These are phyloP conservation scores for Lithophane semibrunnea DNA, from an alignment of 2,888 invertebrate genomes.

Conservation along the genomic window DNA sequence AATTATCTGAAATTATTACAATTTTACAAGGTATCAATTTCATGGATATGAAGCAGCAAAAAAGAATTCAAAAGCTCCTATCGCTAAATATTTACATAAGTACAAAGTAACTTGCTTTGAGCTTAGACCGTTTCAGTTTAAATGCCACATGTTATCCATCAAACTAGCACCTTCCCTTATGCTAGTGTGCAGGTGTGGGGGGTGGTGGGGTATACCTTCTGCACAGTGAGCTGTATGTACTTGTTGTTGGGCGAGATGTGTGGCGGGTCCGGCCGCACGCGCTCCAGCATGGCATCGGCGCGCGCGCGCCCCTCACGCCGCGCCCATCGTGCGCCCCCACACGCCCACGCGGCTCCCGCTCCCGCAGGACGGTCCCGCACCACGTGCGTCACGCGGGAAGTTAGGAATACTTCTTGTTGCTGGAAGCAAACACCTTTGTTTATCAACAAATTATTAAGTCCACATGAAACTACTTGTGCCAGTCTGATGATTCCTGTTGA, in stretches of 20 bases:
- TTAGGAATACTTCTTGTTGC: constrained; percentile 91
- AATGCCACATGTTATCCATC: constrained; percentile 55
- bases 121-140: background rate
- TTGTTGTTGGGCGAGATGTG: constrained; percentile 73
- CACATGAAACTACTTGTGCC: background rate
- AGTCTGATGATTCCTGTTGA: constrained; percentile 5
- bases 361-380: constrained; percentile 82
- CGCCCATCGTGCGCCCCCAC: constrained; percentile 66
- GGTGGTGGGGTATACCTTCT: constrained; percentile 78
- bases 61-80: constrained; percentile 40
- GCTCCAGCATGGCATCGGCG: constrained; percentile 95
- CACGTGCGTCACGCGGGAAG: constrained; percentile 91
- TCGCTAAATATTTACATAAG: constrained; percentile 19
- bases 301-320: constrained; percentile 87
- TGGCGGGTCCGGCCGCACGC: constrained; percentile 90
- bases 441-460: constrained; percentile 22
- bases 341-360: constrained; percentile 48
- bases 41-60: constrained; percentile 56
- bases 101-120: constrained; percentile 9
- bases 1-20: constrained; percentile 1
- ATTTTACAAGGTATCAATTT: constrained; percentile 43
- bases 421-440: constrained; percentile 73
- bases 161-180: constrained; percentile 45
- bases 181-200: constrained; percentile 3
- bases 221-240: constrained; percentile 83